Base-by-base conservation (phyloP, 1,140 invertebrate genomes). In the Stenopsyche tienmushanensis region DNA sequence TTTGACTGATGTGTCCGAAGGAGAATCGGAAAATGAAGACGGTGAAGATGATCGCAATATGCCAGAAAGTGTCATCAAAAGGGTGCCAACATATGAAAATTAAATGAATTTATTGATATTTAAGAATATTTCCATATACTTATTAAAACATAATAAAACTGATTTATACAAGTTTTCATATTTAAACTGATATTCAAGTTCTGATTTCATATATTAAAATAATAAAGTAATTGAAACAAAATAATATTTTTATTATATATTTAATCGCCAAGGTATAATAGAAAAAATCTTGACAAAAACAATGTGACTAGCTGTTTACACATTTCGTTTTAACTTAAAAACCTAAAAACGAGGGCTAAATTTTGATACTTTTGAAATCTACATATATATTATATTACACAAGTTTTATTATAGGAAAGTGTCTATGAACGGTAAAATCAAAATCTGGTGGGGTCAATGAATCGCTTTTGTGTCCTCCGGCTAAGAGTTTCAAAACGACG, bases 391-490 rank as follows among this genome's bases (percentile, higher is more conserved):
- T n/a, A n/a, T n/a, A 25, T 58, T 74, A 80, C 17, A 78, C 75
- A 68, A 89, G 79, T 81, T 92, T 97, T 53, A 97, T 94, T 34
- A 95, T 87, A 53, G 95, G 94, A 79, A 95, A 97, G 76, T 94
- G 89, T 74, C 86, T 88, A 79, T 96, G 93, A 72, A 84, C 83
- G 15, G 88, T 87, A 76, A 97, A 98, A 73, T 96, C 93, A 77
- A 97, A 97, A 70, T 95, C 88, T 1, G 93, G 92, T 2, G 90
- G 88, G 21, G 84, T 83, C 71, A 88, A 86, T 0, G 91, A 89
- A 64, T 95, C 91, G 72, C 90, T 89, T 76, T 93, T 94, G 76
- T 97, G 94, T 15, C 94, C 94, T 65, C 91, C 92, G 3, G 91
- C 89, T 42, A 97, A 79, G 26, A 98, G 79, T 81, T 96, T 96